Conservation (phyloP, 1,140 invertebrate genomes). For the Anagrus nilaparvatae region DNA sequence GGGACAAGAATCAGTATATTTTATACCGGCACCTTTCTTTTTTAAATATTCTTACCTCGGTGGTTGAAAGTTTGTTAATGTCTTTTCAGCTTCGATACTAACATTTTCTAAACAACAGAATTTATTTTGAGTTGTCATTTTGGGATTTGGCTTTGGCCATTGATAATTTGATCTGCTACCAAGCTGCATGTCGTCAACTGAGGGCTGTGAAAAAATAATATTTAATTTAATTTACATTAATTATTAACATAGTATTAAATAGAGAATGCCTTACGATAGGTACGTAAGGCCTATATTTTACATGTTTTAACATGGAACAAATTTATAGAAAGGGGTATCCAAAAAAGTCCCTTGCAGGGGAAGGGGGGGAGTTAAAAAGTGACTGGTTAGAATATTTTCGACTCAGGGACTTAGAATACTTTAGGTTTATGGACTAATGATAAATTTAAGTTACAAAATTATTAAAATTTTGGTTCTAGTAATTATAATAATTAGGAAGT, state of each 20-base stretch:
- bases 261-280: not conserved
- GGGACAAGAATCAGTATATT: too few species aligned
- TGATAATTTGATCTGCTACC: conserved; percentile 28
- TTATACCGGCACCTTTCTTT: too few species aligned
- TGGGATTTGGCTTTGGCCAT: conserved; percentile 7
- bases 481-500: too few species aligned
- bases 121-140: conserved; percentile 33
- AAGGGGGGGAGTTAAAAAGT: too few species aligned
- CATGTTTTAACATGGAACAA: not conserved
- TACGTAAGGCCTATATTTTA: conserved; percentile 1
- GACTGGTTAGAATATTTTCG: too few species aligned
- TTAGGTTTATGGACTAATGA: too few species aligned
- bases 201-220: conserved; percentile 26
- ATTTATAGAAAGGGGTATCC: too few species aligned
- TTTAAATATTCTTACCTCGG: conserved; percentile 41
- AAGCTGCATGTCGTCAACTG: conserved; percentile 38
- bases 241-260: not conserved
- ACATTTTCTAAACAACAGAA: conserved; percentile 40
- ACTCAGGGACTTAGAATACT: too few species aligned
- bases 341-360: too few species aligned
- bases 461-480: too few species aligned
- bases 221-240: not conserved
- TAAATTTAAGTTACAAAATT: too few species aligned
- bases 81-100: conserved; percentile 35
- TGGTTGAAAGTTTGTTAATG: conserved; percentile 25